These are phyloP conservation scores for Solenopsis invicta DNA, from an alignment of 1,140 invertebrate species.

Conservation along the genomic window DNA sequence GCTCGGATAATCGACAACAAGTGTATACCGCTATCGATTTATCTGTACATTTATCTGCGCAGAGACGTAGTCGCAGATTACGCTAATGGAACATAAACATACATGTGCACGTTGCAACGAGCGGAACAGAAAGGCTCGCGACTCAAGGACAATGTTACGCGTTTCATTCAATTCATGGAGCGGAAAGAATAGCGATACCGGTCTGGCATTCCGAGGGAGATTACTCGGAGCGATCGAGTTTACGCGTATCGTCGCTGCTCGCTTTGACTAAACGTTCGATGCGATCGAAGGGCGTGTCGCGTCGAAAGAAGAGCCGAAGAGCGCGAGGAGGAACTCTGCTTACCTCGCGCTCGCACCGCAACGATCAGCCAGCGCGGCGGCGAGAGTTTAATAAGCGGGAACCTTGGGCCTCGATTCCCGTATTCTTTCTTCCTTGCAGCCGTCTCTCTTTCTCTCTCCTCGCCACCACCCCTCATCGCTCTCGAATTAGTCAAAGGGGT, in stretches of 20 bases:
- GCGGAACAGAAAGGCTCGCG: conserved; percentile 30
- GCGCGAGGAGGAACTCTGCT: background rate
- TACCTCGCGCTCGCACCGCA: background rate
- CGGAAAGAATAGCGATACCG: conserved; percentile 28
- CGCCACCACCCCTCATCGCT: background rate
- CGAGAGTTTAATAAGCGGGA: background rate
- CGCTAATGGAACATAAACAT: conserved; percentile 26
- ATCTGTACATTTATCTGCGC: conserved; percentile 34
- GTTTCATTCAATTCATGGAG: conserved; percentile 40
- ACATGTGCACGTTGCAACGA: conserved; percentile 25
- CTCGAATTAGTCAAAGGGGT: conserved; percentile 55
- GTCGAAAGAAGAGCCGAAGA: background rate
- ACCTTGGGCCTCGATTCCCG: background rate
- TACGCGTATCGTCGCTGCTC: background rate
- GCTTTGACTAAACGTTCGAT: conserved; percentile 19
- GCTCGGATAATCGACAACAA: conserved; percentile 31
- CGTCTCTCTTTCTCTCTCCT: background rate
- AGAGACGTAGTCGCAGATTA: conserved; percentile 18
- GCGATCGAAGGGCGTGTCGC: too few species aligned
- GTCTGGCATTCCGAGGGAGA: conserved; percentile 26
- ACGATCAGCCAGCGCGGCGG: background rate
- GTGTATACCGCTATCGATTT: conserved; percentile 34
- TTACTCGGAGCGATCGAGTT: conserved; percentile 24
- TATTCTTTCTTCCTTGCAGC: conserved; percentile 35
- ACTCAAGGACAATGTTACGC: conserved; percentile 51